Evolutionary conservation across 1,140 invertebrate species (phyloP).

Genomic region (Anastrepha ludens): DNA sequence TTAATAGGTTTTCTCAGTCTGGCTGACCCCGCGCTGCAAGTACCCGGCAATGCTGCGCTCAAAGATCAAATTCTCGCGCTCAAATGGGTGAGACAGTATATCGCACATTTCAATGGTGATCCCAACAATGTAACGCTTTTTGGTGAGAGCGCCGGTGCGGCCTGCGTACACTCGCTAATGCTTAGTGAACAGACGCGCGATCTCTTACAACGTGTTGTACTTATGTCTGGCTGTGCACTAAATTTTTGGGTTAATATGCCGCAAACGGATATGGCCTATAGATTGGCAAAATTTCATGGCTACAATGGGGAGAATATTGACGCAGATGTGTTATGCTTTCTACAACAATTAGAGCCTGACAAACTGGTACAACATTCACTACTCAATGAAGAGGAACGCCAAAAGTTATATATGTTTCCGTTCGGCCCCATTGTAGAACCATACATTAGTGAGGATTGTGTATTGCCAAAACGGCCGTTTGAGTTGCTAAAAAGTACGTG

Average conservation of each 20-base stretch:
- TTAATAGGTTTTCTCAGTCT: slow-evolving; percentile 51
- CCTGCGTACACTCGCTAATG: slow-evolving; percentile 66
- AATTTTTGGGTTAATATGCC: slow-evolving; percentile 66
- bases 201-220: slow-evolving; percentile 78
- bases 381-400: slow-evolving; percentile 56
- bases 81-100: slow-evolving; percentile 72
- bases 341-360: slow-evolving; percentile 77
- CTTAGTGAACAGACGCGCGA: slow-evolving; percentile 71
- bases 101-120: slow-evolving; percentile 66
- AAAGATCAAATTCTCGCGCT: slow-evolving; percentile 75
- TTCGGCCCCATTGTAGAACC: slow-evolving; percentile 69
- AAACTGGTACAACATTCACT: slow-evolving; percentile 72
- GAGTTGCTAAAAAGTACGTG: slow-evolving; percentile 67
- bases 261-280: slow-evolving; percentile 48
- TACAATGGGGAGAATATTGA: slow-evolving; percentile 65
- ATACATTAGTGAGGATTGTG: slow-evolving; percentile 50
- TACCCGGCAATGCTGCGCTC: slow-evolving; percentile 72
- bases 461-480: slow-evolving; percentile 60
- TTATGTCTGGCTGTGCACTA: slow-evolving; percentile 77
- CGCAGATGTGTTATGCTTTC: slow-evolving; percentile 68
- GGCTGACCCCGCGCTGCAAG: slow-evolving; percentile 36
- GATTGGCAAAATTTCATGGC: slow-evolving; percentile 62
- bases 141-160: slow-evolving; percentile 72
- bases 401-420: slow-evolving; percentile 61
- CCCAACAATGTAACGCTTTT: slow-evolving; percentile 69